Percentiles rank a stretch among this genome's conserved stretches.
Evolutionary conservation across 2,797 vertebrate species (phyloP).

Genomic region (Merluccius polli): DNA sequence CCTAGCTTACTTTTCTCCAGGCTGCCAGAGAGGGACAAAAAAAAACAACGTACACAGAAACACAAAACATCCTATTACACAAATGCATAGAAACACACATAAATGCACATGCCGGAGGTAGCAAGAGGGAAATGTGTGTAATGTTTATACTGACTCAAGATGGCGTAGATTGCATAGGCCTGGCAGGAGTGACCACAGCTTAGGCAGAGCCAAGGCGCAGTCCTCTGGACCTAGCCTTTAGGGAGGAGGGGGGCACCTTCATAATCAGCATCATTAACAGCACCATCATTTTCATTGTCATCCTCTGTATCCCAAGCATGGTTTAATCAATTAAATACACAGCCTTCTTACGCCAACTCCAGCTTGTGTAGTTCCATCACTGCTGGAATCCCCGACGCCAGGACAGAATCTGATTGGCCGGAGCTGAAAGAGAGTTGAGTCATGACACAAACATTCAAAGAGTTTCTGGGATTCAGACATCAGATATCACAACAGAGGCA

Average conservation of each 20-base stretch:
- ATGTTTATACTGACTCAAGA: slow-evolving; percentile 80
- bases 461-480: too few species aligned
- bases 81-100: not conserved
- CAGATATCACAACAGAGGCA: too few species aligned
- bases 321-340: not conserved
- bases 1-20: slow-evolving; percentile 89
- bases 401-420: slow-evolving; percentile 47
- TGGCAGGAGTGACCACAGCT: slow-evolving; percentile 77
- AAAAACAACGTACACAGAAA: not conserved
- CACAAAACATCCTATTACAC: not conserved
- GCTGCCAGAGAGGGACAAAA: slow-evolving; percentile 55
- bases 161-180: slow-evolving; percentile 81
- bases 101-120: not conserved
- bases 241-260: slow-evolving; percentile 24
- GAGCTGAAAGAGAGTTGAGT: slow-evolving; percentile 28
- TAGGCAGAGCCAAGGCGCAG: slow-evolving; percentile 74
- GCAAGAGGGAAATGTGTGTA: not conserved
- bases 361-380: slow-evolving; percentile 79
- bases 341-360: slow-evolving; percentile 82
- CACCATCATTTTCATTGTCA: not conserved
- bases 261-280: not conserved
- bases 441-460: not conserved
- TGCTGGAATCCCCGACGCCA: slow-evolving; percentile 77
- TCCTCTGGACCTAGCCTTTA: slow-evolving; percentile 79
- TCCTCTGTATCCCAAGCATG: not conserved